Evolutionary conservation across 2,113 vertebrate species (phyloP), one percentile per base, ranked within the genome.

Genomic region (Gnathonemus echidnorhynchus): DNA sequence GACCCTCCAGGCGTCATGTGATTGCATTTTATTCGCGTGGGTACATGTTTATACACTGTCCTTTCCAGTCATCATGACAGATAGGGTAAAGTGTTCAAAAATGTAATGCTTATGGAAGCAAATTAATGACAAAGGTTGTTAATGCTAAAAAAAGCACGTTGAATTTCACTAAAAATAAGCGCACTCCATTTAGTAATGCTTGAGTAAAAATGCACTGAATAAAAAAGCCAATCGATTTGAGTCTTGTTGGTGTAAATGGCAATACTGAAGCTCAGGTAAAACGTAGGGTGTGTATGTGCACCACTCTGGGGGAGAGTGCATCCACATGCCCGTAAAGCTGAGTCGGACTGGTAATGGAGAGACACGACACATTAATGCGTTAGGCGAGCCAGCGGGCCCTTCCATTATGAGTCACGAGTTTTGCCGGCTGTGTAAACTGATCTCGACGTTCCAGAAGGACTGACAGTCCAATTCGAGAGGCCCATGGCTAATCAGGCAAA

Each of bases 351-450:
- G 11, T 80, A 42, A 80, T 80, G 35, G 74, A 42, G 15, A 48
- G 17, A 48, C 42, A n/a, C 17, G 2, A 27, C 74, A 80, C 74
- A 2, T 56, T 49, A 74, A 88, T 88, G 88, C 88, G 74, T 56
- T 88, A 74, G 58, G 62, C 11, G 0, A 74, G 27, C 62, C 10
- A 31, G 62, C 10, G 53, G 46, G 24, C 45, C n/a, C 88, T 50
- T 74, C 42, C 58, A 74, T 84, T 50, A 27, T 21, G 49, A 49
- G 46, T 42, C 70, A 80, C 19, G 88, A 48, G 45, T 31, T 48
- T 46, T 35, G 17, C 62, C 56, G 19, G 19, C 88, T 74, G 74
- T 89, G 74, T 52, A 89, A 83, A 89, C 74, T 49, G 62, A 74
- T 27, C 62, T 62, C 1, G 53, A 66, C 39, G 39, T 62, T 45